Conservation (phyloP, 2,797 vertebrate species). For the Pseudotriccus pelzelni region DNA sequence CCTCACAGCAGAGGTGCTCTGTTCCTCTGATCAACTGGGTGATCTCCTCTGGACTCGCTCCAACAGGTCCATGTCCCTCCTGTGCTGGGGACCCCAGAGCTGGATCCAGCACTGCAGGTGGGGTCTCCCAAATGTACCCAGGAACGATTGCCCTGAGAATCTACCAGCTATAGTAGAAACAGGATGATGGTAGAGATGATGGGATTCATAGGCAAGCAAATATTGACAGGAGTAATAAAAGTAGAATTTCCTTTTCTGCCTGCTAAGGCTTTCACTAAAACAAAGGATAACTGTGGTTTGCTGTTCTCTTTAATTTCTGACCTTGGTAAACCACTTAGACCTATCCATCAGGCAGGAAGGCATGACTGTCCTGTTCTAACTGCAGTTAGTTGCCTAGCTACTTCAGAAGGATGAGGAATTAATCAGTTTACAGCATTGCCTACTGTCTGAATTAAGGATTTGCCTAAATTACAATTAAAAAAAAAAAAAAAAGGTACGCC, state of each 20-base stretch:
- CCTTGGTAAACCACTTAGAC: neutral
- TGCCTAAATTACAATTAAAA: neutral
- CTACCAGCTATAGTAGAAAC: neutral
- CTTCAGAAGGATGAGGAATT: neutral
- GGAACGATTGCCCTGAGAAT: neutral
- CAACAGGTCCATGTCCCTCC: neutral
- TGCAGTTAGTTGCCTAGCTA: neutral
- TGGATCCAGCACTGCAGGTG: neutral
- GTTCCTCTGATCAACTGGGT: neutral
- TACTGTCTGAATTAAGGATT: neutral
- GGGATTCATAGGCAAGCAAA: neutral
- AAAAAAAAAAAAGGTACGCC: neutral
- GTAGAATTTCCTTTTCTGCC: neutral
- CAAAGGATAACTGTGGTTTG: neutral
- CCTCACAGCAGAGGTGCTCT: neutral
- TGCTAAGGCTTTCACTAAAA: neutral
- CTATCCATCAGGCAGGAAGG: neutral
- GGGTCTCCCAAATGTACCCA: neutral
- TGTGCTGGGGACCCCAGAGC: neutral
- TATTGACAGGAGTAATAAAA: neutral
- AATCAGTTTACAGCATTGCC: neutral
- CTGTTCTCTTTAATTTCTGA: neutral
- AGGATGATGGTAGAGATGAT: neutral
- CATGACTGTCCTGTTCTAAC: neutral
- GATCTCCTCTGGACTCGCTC: neutral